Conservation (phyloP, 2,888 invertebrate species). For the Volucella inanis region DNA sequence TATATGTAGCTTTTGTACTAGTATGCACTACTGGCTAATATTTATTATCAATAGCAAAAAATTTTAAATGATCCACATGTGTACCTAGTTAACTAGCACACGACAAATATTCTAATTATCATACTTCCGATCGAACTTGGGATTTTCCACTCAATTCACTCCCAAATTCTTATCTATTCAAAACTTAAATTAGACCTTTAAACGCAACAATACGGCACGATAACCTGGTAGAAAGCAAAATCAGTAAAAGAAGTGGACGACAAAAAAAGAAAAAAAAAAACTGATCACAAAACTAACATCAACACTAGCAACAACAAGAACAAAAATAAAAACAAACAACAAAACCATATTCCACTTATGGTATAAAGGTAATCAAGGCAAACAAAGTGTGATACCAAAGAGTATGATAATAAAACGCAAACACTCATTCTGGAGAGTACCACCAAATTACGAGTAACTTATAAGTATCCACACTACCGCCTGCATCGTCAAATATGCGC, state of each 20-base stretch:
- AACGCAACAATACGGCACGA: conserved; percentile 23
- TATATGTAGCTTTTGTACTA: too few species aligned
- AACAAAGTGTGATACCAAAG: conserved; percentile 42
- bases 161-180: neutral
- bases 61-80: neutral
- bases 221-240: conserved; percentile 11
- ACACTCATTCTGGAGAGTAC: conserved; percentile 20
- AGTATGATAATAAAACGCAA: conserved; percentile 51
- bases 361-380: conserved; percentile 46
- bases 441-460: conserved; percentile 22
- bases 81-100: neutral
- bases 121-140: conserved; percentile 31
- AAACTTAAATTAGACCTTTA: conserved; percentile 6
- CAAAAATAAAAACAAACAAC: conserved; percentile 37
- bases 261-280: neutral
- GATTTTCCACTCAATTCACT: conserved; percentile 15
- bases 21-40: too few species aligned
- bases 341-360: conserved; percentile 49
- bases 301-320: neutral
- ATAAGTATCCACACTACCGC: neutral
- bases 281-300: neutral
- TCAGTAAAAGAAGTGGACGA: neutral
- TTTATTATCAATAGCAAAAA: too few species aligned
- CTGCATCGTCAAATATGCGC: conserved; percentile 28
- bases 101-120: conserved; percentile 7